These are phyloP conservation scores for Camponotus pennsylvanicus DNA, from an alignment of 1,140 invertebrate species.

Conservation along the genomic window DNA sequence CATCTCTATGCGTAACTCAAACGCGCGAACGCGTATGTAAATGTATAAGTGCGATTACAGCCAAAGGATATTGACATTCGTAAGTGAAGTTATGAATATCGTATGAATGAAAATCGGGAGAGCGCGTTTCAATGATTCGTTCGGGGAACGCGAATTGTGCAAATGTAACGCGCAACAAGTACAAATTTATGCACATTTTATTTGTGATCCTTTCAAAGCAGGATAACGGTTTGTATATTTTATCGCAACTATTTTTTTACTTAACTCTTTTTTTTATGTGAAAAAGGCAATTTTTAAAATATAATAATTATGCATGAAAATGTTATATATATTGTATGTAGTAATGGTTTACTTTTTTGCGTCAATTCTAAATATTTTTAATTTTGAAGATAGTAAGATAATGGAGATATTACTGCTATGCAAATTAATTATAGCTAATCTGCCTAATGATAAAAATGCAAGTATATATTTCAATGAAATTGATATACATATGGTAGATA, in stretches of 20 bases:
- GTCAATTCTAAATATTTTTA: background rate
- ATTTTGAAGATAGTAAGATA: slow-evolving; percentile 1
- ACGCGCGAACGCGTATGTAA: slow-evolving; percentile 22
- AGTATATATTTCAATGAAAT: slow-evolving; percentile 8
- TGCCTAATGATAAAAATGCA: background rate
- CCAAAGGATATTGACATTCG: slow-evolving; percentile 52
- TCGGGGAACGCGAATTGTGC: slow-evolving; percentile 25
- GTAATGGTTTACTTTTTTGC: background rate
- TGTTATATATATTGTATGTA: background rate
- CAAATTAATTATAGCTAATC: slow-evolving; percentile 24
- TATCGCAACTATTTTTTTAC: background rate
- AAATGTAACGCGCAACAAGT: background rate
- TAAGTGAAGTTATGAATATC: slow-evolving; percentile 56
- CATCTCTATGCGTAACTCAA: slow-evolving; percentile 44
- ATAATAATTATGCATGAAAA: background rate
- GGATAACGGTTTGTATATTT: background rate
- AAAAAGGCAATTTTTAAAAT: background rate
- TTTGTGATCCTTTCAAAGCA: background rate
- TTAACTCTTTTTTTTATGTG: background rate
- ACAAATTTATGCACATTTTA: slow-evolving; percentile 1
- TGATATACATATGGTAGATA: background rate
- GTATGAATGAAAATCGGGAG: slow-evolving; percentile 39
- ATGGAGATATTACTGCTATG: background rate
- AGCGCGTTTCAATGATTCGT: slow-evolving; percentile 38
- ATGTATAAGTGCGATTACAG: slow-evolving; percentile 46